Evolutionary conservation across 2,113 vertebrate genomes (phyloP), one percentile per base, ranked within the genome.

Genomic region (Trematomus loennbergii): DNA sequence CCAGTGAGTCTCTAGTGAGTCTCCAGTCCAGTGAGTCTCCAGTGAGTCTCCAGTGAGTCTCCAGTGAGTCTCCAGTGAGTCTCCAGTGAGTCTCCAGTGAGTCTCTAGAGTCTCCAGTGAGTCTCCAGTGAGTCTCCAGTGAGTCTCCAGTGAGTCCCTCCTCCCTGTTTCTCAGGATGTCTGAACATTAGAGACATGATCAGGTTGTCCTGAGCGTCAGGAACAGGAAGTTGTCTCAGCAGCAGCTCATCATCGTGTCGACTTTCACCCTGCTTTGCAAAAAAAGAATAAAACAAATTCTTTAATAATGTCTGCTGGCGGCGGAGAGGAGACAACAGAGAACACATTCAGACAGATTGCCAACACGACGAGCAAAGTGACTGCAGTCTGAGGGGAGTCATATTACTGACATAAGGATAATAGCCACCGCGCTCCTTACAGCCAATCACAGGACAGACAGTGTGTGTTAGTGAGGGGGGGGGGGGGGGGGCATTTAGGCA

Each of bases 371-470:
- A 87, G 79, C 65, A 82, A 67, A 87, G 87, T 67, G 84, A 81
- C 71, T 86, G 53, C 62, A 78, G 79, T 84, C 84, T 87, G 87
- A 75, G 60, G 72, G 71, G 78, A 87, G 79, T 87, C 63, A 87
- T 80, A 78, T 87, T 87, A 87, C 82, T 77, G 79, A 79, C 68
- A 64, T 87, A 85, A 80, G 82, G 79, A 75, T 87, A 84, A 89
- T 80, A 84, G 79, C 60, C 78, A 63, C 55, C 2, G 2, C 2
- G 29, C 82, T 85, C 36, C 58, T 78, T 78, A 79, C 72, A 48
- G 25, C 13, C 72, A 54, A 46, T 52, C 33, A 0, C 16, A 78
- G 79, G 64, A 61, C 87, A 88, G 83, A 81, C 81, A 81, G 72
- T 45, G 9, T 20, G 36, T 40, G 36, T 29, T 29, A 3, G 25